A percentile compares a stretch with the other conserved stretches of the same genome.
Evolutionary conservation across 2,888 invertebrate genomes (phyloP).

Genomic region (Drosophila pseudotalamancana): DNA sequence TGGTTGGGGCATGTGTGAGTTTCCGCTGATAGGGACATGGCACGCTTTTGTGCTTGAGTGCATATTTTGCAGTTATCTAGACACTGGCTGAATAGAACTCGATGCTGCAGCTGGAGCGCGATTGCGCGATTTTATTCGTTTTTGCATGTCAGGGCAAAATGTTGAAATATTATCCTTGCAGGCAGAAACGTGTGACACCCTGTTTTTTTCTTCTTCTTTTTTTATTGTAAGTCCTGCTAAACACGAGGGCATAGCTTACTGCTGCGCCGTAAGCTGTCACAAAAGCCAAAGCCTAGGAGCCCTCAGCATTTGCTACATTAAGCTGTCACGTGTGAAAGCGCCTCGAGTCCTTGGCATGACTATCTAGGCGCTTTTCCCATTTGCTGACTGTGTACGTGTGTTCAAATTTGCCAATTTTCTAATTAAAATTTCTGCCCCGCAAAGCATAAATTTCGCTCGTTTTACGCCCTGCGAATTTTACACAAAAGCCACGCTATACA

Average conservation of each 20-base stretch:
- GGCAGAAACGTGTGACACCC: constrained; percentile 82
- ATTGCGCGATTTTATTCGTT: constrained; percentile 34
- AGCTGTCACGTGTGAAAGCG: constrained; percentile 73
- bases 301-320: constrained; percentile 47
- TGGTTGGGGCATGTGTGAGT: constrained; percentile 12
- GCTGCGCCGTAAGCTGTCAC: constrained; percentile 51
- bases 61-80: constrained; percentile 77
- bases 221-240: constrained; percentile 24
- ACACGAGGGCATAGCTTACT: constrained; percentile 63
- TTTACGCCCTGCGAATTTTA: constrained; percentile 63
- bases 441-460: constrained; percentile 74
- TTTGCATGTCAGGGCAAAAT: constrained; percentile 71
- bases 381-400: constrained; percentile 5
- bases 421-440: constrained; percentile 79
- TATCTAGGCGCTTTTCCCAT: constrained; percentile 7
- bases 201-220: constrained; percentile 26
- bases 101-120: constrained; percentile 11
- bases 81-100: constrained; percentile 40
- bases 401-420: constrained; percentile 77
- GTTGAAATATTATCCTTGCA: constrained; percentile 82
- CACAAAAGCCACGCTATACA: constrained; percentile 42
- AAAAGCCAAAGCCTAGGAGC: constrained; percentile 1
- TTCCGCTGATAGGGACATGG: constrained; percentile 67
- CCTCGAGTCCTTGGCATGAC: constrained; percentile 22
- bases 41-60: constrained; percentile 78